Evolutionary conservation across 2,888 invertebrate species (phyloP).

Genomic region (Eueremaeus valkanovi): DNA sequence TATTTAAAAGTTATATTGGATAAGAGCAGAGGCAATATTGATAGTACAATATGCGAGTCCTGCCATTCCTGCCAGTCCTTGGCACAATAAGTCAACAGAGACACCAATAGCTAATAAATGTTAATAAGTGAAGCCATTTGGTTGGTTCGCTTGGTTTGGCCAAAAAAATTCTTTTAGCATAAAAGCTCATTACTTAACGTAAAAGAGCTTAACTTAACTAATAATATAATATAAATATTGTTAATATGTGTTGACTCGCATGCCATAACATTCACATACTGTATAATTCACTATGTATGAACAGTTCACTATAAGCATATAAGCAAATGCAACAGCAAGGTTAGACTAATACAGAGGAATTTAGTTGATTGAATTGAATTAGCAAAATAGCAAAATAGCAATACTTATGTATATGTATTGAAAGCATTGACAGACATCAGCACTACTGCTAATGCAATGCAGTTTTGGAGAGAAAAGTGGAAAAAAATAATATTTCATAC

Average conservation of each 20-base stretch:
- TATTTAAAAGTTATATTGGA: background rate
- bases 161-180: background rate
- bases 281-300: background rate
- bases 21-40: slow-evolving; percentile 3
- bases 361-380: slow-evolving; percentile 22
- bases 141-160: slow-evolving; percentile 9
- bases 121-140: slow-evolving; percentile 27
- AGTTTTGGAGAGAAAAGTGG: background rate
- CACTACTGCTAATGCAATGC: background rate
- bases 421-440: background rate
- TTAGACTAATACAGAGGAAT: slow-evolving; percentile 3
- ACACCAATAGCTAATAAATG: slow-evolving; percentile 30
- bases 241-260: background rate
- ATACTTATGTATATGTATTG: too few relatives aligned
- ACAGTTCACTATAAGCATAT: background rate
- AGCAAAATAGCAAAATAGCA: background rate
- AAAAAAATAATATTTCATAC: background rate
- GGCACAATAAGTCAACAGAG: slow-evolving; percentile 31
- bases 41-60: background rate
- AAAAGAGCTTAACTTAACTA: background rate
- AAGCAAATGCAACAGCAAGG: slow-evolving; percentile 7
- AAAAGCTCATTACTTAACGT: background rate
- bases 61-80: background rate
- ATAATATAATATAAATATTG: background rate
- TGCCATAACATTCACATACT: slow-evolving; percentile 6